A percentile compares a stretch with the other conserved stretches of the same genome.
Evolutionary conservation across 1,140 invertebrate species (phyloP).

Genomic region (Drosophila varians): DNA sequence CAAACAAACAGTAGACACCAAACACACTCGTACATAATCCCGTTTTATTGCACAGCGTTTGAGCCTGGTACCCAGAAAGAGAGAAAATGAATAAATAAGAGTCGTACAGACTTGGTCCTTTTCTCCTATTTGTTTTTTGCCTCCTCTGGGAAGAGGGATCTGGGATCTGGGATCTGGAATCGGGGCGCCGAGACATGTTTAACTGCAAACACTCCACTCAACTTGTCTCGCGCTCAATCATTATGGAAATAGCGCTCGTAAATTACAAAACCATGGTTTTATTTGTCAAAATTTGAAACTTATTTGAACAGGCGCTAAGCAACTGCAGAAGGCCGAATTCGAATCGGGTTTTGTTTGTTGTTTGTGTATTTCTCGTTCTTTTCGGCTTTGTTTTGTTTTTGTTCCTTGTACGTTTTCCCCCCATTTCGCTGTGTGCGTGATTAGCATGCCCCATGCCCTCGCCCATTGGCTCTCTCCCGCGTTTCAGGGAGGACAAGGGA

Average conservation of each 20-base stretch:
- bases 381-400: constrained; percentile 32
- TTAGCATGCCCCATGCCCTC: constrained; percentile 56
- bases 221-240: constrained; percentile 55
- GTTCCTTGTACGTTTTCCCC: constrained; percentile 5
- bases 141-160: constrained; percentile 18
- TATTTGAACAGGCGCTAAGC: constrained; percentile 82
- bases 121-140: constrained; percentile 1
- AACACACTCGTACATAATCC: constrained; percentile 64
- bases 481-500: not conserved
- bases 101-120: constrained; percentile 22
- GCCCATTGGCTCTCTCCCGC: constrained; percentile 12
- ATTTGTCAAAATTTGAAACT: constrained; percentile 84
- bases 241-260: constrained; percentile 72
- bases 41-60: constrained; percentile 68
- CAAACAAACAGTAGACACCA: constrained; percentile 42
- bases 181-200: constrained; percentile 24
- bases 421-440: constrained; percentile 43
- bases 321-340: constrained; percentile 44
- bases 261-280: constrained; percentile 83
- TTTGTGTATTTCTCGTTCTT: constrained; percentile 30
- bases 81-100: constrained; percentile 19
- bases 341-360: constrained; percentile 33
- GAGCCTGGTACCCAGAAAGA: constrained; percentile 19
- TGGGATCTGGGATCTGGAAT: constrained; percentile 8
- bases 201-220: constrained; percentile 41